Percentiles rank a stretch among this genome's conserved stretches.
Evolutionary conservation across 2,113 vertebrate species (phyloP).

Genomic region (Suncus etruscus): DNA sequence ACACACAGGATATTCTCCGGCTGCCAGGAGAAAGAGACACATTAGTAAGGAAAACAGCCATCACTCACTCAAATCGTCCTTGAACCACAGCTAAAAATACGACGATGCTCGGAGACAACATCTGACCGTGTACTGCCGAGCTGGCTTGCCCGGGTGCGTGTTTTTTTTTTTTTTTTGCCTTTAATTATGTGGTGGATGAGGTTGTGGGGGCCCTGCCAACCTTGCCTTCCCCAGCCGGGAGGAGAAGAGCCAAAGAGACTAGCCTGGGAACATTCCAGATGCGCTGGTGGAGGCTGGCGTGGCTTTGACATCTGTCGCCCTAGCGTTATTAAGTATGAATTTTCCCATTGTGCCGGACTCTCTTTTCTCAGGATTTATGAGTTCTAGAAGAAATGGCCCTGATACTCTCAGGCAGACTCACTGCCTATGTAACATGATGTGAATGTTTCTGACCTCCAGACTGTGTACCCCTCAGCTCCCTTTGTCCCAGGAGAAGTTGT

Average conservation of each 20-base stretch:
- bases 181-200: constrained; percentile 73
- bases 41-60: constrained; percentile 81
- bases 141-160: constrained; percentile 68
- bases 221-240: constrained; percentile 73
- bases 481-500: neutral
- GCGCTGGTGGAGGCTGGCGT: constrained; percentile 53
- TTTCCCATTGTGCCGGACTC: constrained; percentile 71
- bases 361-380: constrained; percentile 70
- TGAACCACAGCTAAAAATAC: constrained; percentile 81
- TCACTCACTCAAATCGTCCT: constrained; percentile 78
- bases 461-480: neutral
- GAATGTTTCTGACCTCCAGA: neutral
- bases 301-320: constrained; percentile 60
- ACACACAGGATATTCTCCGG: constrained; percentile 99
- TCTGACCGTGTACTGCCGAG: constrained; percentile 68
- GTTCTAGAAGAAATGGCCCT: constrained; percentile 71
- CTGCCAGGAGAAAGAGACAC: constrained; percentile 88
- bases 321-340: constrained; percentile 68
- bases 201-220: constrained; percentile 48
- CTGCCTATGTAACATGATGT: neutral
- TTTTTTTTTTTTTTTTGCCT: constrained; percentile 62
- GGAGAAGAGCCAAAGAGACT: constrained; percentile 18
- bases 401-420: constrained; percentile 47
- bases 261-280: constrained; percentile 41
- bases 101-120: constrained; percentile 73